phyloP scores from a whole-genome alignment of 2,797 vertebrate genomes.

The Macrochelys suwanniensis region DNA sequence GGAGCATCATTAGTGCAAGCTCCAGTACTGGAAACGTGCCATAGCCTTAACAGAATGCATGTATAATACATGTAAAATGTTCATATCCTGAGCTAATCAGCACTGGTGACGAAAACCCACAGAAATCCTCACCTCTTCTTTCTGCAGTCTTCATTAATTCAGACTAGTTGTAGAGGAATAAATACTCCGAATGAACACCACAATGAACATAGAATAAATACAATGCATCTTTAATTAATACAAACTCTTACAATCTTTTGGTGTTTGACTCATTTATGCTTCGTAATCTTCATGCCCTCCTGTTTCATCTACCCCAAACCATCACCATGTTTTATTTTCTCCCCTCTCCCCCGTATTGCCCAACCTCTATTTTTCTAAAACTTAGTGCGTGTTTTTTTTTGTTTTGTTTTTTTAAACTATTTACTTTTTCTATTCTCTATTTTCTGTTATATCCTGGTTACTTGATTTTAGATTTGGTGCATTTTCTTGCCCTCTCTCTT shows the following conservation, averaged over 20 bases:
- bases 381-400: background rate
- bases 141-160: background rate
- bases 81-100: background rate
- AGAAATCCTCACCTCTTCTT: background rate
- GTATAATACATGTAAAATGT: background rate
- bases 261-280: accelerated
- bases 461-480: background rate
- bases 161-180: background rate
- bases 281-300: background rate
- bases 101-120: background rate
- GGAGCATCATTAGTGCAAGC: background rate
- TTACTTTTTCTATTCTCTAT: background rate
- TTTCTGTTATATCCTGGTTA: background rate
- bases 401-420: background rate
- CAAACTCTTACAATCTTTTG: background rate
- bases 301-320: background rate
- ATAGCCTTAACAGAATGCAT: background rate
- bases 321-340: background rate
- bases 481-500: accelerated
- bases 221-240: background rate
- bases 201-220: background rate
- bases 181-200: background rate
- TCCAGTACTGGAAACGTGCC: background rate
- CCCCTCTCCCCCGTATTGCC: background rate
- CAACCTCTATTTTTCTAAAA: background rate